Base-by-base conservation (phyloP, 2,888 invertebrate species). In the Lycia hirtaria region DNA sequence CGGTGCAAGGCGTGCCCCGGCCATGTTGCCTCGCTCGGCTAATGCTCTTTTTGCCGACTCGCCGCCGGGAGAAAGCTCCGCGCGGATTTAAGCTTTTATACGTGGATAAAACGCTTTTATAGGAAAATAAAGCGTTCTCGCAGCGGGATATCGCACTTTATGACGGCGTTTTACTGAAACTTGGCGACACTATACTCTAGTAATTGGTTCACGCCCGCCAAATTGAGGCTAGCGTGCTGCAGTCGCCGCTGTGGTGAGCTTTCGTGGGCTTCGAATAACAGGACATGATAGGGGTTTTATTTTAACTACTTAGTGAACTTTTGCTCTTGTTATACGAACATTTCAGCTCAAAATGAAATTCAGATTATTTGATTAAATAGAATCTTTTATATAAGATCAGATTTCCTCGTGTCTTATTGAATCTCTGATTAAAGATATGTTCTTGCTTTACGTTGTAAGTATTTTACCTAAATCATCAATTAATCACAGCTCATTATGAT, bases 101-200 rank as follows among this genome's bases (percentile, higher is more conserved):
- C 87, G 89, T 88, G 88, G 87, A 90, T 91, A 88, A 91, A 91
- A 88, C 88, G 91, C 89, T 90, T 90, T 91, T 89, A 92, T 89
- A 83, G 87, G 84, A 88, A 88, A 87, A 91, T 91, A 90, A 91
- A 91, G 86, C 85, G 88, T 88, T 88, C 87, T 84, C 87, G 83
- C 88, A 78, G 88, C 87, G 89, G 89, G 85, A 87, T 88, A 85
- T 90, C 85, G 80, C 87, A 85, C 85, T 89, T 91, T 89, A 90
- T 87, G 86, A 83, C 80, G 78, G 79, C 85, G 83, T 85, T 90
- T 88, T 83, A 86, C 89, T 88, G 86, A 86, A 88, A 88, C 79
- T 90, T 88, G 87, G 87, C 86, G 89, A 86, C 86, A 80, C 81
- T 87, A 76, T 76, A 78, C 81, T 76, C 73, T 83, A 71, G 78